Base-by-base conservation (phyloP, 2,113 vertebrate genomes). In the Tamias sibiricus region DNA sequence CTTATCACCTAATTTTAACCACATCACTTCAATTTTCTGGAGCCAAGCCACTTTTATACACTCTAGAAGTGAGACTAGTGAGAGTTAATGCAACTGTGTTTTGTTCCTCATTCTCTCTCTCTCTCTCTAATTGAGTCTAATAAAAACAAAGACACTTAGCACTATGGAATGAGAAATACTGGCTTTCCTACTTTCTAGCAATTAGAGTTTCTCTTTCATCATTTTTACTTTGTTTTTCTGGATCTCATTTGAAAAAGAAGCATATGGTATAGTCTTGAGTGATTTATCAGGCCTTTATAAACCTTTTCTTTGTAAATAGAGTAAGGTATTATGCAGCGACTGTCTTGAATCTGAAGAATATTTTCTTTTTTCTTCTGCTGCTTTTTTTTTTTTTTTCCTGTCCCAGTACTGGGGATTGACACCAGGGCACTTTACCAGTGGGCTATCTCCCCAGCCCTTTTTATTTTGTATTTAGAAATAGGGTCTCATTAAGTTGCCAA, bases 301-400 rank as follows among this genome's bases (percentile, higher is more conserved):
- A 35, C 59, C 42, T 62, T 94, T 72, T 82, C 24, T 93, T 20
- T 85, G 35, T 95, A 92, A 92, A 35, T 76, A 79, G 59, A 96
- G 71, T 92, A 71, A 83, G 52, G 66, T 80, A 6, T 81, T 85
- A 69, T 79, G 59, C 59, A 94, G 72, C 76, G 82, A 68, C 44
- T 90, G 12, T 59, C 40, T 10, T 68, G 42, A 91, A 66, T 72
- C 40, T 96, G 54, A 96, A 94, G 66, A 59, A 42, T 82, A 75
- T 90, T 54, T 54, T 54, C 17, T 54, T 54, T 54, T 54, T 16
- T 52, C 49, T 52, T 14, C 16, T 52, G n/a, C n/a, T n/a, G n/a
- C n/a, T n/a, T n/a, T n/a, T n/a, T n/a, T n/a, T n/a, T n/a, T n/a
- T n/a, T n/a, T n/a, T n/a, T n/a, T n/a, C n/a, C n/a, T n/a, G n/a